Evolutionary conservation across 2,888 invertebrate species (phyloP).

Genomic region (Oscheius sp.): DNA sequence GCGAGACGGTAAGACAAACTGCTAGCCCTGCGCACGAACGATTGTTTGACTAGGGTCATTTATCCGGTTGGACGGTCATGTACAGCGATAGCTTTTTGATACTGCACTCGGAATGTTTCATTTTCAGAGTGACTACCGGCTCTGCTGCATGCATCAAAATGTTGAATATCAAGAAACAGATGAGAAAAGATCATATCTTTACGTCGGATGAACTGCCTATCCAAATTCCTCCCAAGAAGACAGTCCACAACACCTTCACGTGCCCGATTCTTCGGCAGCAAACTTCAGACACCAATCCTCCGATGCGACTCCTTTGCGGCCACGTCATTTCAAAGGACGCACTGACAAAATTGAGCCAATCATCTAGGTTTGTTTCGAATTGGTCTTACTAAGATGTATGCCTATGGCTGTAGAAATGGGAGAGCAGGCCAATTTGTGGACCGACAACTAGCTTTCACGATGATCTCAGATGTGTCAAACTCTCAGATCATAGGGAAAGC

Average conservation of each 20-base stretch:
- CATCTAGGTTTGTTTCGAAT: slow-evolving; percentile 5
- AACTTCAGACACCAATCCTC: slow-evolving; percentile 93
- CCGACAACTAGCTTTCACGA: slow-evolving; percentile 62
- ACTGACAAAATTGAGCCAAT: slow-evolving; percentile 79
- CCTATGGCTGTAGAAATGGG: neutral
- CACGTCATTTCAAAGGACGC: slow-evolving; percentile 98
- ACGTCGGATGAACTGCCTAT: slow-evolving; percentile 93
- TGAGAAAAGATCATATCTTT: slow-evolving; percentile 84
- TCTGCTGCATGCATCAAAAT: slow-evolving; percentile 11
- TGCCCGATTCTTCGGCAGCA: slow-evolving; percentile 98
- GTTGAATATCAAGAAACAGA: slow-evolving; percentile 78
- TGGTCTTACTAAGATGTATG: neutral
- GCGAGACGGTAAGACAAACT: slow-evolving; percentile 33
- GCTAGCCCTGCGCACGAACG: slow-evolving; percentile 24
- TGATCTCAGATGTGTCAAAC: slow-evolving; percentile 56
- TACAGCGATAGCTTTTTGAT: slow-evolving; percentile 1
- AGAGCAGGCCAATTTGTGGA: neutral
- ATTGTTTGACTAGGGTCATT: slow-evolving; percentile 32
- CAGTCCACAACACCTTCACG: slow-evolving; percentile 97
- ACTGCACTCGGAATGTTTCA: neutral
- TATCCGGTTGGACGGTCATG: slow-evolving; percentile 25
- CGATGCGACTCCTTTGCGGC: slow-evolving; percentile 94
- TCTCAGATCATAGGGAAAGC: slow-evolving; percentile 62
- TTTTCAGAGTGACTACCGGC: slow-evolving; percentile 11
- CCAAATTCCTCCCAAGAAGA: slow-evolving; percentile 79